Evolutionary conservation across 2,888 invertebrate genomes (phyloP).

Genomic region (Apamea anceps): DNA sequence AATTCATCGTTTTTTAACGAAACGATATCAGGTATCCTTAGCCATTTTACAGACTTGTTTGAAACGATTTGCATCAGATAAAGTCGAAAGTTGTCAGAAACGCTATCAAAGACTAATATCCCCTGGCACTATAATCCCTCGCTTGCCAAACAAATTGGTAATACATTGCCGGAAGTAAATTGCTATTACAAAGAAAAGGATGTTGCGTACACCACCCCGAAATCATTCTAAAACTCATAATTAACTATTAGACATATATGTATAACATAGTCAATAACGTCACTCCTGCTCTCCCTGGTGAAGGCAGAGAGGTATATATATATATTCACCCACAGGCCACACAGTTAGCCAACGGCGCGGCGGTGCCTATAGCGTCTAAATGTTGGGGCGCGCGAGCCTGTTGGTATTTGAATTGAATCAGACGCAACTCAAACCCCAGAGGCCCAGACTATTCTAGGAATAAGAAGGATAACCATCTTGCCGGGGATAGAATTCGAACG

Average conservation of each 20-base stretch:
- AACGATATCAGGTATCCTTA: constrained; percentile 24
- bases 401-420: constrained; percentile 11
- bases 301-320: background rate
- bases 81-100: background rate
- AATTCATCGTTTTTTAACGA: constrained; percentile 17
- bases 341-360: background rate
- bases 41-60: constrained; percentile 8
- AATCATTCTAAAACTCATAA: background rate
- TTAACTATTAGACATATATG: background rate
- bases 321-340: constrained; percentile 6
- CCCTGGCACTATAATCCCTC: background rate
- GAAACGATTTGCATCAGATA: background rate
- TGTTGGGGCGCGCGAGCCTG: background rate
- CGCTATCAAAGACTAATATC: background rate
- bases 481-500: constrained; percentile 9
- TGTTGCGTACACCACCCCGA: background rate
- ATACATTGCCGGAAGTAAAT: constrained; percentile 2
- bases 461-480: constrained; percentile 1
- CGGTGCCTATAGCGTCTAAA: background rate
- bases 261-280: constrained; percentile 3
- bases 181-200: background rate
- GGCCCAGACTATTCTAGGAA: constrained; percentile 26
- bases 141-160: background rate
- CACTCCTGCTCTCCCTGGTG: background rate
- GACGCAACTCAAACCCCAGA: constrained; percentile 25